Percentiles rank a stretch among this genome's conserved stretches.
Conservation (phyloP, 2,888 invertebrate genomes). For the Nephrotoma guestfalica region DNA sequence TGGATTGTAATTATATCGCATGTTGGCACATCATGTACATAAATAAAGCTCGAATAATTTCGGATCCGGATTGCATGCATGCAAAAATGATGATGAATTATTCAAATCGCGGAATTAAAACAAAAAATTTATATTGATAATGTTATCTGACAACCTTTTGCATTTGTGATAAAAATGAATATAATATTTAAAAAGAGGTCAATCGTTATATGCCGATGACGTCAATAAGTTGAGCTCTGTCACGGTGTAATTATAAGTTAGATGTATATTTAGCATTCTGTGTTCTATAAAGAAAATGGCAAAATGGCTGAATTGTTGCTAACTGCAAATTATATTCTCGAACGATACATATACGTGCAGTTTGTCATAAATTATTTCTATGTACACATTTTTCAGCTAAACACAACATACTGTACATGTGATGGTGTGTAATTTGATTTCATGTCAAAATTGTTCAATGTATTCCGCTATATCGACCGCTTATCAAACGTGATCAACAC, state of each 20-base stretch:
- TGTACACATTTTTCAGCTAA: neutral
- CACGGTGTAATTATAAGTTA: neutral
- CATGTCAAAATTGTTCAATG: too few species aligned
- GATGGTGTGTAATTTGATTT: too few species aligned
- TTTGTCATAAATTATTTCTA: neutral
- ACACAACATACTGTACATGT: neutral
- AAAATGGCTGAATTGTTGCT: neutral
- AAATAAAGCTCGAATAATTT: neutral
- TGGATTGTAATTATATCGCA: neutral
- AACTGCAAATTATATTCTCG: neutral
- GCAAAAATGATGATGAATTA: neutral
- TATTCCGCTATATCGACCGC: neutral
- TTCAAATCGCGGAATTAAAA: neutral
- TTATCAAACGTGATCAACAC: neutral
- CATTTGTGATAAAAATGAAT: neutral
- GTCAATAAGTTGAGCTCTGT: neutral
- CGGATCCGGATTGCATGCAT: neutral
- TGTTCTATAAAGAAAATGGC: neutral
- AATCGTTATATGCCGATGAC: neutral
- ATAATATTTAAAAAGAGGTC: neutral
- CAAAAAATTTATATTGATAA: neutral
- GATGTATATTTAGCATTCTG: neutral
- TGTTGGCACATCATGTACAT: neutral
- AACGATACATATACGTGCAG: neutral
- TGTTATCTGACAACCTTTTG: neutral